Evolutionary conservation across 2,113 vertebrate genomes (phyloP).

Genomic region (Microcebus lehilahytsara): DNA sequence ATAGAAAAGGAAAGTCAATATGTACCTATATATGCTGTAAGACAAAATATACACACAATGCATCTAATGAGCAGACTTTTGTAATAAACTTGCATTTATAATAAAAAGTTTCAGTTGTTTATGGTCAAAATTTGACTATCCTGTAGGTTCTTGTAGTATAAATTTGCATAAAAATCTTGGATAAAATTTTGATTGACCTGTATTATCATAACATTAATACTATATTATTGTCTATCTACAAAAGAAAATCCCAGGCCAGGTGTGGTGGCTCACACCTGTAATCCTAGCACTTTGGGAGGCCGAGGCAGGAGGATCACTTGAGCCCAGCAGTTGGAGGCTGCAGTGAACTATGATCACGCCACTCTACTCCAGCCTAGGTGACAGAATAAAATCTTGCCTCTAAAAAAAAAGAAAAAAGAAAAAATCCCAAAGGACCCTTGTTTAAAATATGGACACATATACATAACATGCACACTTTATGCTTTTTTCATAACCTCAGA

Average conservation of each 20-base stretch:
- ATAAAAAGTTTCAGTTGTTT: neutral
- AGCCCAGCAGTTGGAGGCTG: too few species aligned
- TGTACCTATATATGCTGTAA: neutral
- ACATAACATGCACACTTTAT: neutral
- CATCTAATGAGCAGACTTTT: neutral
- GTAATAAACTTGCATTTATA: too few species aligned
- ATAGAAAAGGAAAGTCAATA: neutral
- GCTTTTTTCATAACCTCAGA: neutral
- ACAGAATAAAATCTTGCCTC: too few species aligned
- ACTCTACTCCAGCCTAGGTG: too few species aligned
- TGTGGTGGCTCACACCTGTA: too few species aligned
- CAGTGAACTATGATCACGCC: too few species aligned
- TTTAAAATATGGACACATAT: neutral
- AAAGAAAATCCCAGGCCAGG: constrained; percentile 10
- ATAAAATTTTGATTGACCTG: constrained; percentile 13
- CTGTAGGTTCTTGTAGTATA: neutral
- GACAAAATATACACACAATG: neutral
- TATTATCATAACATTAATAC: neutral
- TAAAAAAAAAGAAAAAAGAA: neutral
- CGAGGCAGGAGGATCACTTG: too few species aligned
- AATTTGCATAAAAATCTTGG: constrained; percentile 4
- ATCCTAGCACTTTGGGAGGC: too few species aligned
- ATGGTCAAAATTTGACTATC: neutral
- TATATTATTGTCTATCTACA: neutral
- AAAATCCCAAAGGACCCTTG: constrained; percentile 18